phyloP scores from a whole-genome alignment of 1,140 invertebrate species.

The Pemphigus obesinymphae region DNA sequence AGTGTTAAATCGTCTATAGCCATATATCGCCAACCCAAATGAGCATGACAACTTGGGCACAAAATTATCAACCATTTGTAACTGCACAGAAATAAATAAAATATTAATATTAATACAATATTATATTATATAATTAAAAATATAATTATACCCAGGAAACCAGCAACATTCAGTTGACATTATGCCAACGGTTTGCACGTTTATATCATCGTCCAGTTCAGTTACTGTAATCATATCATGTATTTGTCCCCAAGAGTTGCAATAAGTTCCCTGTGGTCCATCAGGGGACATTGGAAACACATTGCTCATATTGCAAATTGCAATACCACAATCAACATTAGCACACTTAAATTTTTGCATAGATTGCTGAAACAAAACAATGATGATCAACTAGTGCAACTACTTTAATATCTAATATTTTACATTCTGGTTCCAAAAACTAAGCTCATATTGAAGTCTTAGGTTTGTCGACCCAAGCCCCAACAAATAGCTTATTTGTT shows the following conservation, averaged over 20 bases:
- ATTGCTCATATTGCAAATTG: constrained; percentile 4
- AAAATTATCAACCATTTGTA: constrained; percentile 14
- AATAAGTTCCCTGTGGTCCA: constrained; percentile 29
- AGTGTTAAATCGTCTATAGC: background rate
- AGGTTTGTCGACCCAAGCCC: constrained; percentile 7
- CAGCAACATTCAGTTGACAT: background rate
- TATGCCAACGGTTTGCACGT: background rate
- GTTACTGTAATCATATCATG: constrained; percentile 32
- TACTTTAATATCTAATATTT: background rate
- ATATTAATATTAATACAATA: background rate
- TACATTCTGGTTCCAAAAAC: constrained; percentile 16
- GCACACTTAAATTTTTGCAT: constrained; percentile 26
- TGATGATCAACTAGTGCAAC: background rate
- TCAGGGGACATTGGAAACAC: constrained; percentile 33
- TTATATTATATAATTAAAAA: background rate
- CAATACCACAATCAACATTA: background rate
- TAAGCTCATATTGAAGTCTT: background rate
- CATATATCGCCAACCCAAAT: constrained; percentile 12
- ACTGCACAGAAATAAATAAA: background rate
- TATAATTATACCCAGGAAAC: constrained; percentile 14
- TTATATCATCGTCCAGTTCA: background rate
- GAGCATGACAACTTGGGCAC: background rate
- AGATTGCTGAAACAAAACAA: background rate
- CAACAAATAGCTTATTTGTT: constrained; percentile 1
- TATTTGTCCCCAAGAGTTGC: constrained; percentile 8